Evolutionary conservation across 2,888 invertebrate genomes (phyloP).

Genomic region (Synergus gifuensis): DNA sequence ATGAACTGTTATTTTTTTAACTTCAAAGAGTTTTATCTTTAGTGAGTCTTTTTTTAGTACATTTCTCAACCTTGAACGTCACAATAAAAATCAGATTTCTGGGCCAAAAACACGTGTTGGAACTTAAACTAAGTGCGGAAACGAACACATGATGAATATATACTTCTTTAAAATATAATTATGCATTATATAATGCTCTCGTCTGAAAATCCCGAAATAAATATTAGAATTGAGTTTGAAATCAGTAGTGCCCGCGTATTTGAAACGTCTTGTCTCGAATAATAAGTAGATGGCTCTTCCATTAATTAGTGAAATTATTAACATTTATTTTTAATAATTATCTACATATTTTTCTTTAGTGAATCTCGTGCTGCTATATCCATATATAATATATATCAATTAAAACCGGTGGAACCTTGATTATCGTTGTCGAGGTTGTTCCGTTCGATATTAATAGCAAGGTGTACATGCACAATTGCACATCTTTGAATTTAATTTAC

Average conservation of each 20-base stretch:
- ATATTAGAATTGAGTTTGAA: constrained; percentile 40
- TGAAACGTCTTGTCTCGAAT: background rate
- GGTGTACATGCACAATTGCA: constrained; percentile 15
- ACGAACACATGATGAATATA: background rate
- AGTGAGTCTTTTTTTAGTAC: background rate
- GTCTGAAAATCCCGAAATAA: constrained; percentile 56
- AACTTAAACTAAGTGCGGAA: constrained; percentile 22
- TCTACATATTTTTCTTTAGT: background rate
- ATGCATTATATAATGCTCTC: constrained; percentile 58
- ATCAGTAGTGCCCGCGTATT: constrained; percentile 29
- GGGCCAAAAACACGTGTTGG: constrained; percentile 1
- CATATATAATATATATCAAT: background rate
- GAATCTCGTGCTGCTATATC: background rate
- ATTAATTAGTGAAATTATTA: constrained; percentile 16
- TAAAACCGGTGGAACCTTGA: constrained; percentile 4
- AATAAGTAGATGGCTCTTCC: background rate
- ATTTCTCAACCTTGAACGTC: background rate
- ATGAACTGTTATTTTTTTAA: background rate
- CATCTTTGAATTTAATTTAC: background rate
- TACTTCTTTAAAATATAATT: constrained; percentile 47
- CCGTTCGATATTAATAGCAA: constrained; percentile 45
- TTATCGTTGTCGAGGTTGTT: constrained; percentile 37
- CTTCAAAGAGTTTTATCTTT: background rate
- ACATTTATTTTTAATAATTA: background rate
- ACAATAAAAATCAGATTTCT: background rate